Evolutionary conservation across 2,888 invertebrate species (phyloP).

Genomic region (Saturnia pavonia): DNA sequence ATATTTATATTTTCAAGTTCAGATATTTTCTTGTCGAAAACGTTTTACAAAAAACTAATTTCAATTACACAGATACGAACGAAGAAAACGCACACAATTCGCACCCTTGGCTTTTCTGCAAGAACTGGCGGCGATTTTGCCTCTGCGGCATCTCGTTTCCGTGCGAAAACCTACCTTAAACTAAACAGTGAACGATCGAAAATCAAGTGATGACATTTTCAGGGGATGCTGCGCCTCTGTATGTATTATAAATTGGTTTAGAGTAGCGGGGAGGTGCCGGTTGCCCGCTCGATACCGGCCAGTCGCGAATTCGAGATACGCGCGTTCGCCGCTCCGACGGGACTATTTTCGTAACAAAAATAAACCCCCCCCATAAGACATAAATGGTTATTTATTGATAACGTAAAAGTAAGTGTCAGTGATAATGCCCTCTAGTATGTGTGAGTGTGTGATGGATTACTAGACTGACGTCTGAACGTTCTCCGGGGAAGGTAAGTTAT

Average conservation of each 20-base stretch:
- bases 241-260: slow-evolving; percentile 83
- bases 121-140: slow-evolving; percentile 73
- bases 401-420: slow-evolving; percentile 13
- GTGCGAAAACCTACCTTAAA: slow-evolving; percentile 38
- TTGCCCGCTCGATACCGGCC: slow-evolving; percentile 74
- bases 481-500: slow-evolving; percentile 17
- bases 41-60: background rate
- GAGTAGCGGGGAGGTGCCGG: slow-evolving; percentile 71
- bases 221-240: slow-evolving; percentile 80
- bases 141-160: slow-evolving; percentile 70
- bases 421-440: slow-evolving; percentile 7
- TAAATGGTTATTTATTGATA: slow-evolving; percentile 17
- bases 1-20: background rate
- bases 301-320: slow-evolving; percentile 62
- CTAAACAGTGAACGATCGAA: slow-evolving; percentile 34
- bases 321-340: slow-evolving; percentile 45
- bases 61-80: slow-evolving; percentile 17
- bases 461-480: background rate
- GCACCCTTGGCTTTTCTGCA: slow-evolving; percentile 74
- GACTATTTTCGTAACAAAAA: slow-evolving; percentile 39
- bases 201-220: slow-evolving; percentile 37
- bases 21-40: background rate
- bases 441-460: slow-evolving; percentile 19
- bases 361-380: slow-evolving; percentile 33
- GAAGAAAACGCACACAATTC: slow-evolving; percentile 71